phyloP scores from a whole-genome alignment of 2,113 vertebrate species.

The Triplophysa dalaica region DNA sequence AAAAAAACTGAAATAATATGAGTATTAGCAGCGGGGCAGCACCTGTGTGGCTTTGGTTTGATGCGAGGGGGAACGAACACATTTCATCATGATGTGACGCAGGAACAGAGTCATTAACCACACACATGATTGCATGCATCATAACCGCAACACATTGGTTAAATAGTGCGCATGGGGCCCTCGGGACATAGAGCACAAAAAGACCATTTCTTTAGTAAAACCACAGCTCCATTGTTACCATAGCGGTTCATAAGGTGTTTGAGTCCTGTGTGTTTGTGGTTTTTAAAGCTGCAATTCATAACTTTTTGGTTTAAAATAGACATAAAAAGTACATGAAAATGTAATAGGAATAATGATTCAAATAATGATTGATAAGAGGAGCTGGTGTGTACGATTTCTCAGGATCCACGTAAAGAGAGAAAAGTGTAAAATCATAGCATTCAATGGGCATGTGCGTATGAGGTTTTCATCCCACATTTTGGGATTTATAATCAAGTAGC shows the following conservation, averaged over 20 bases:
- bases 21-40: constrained; percentile 50
- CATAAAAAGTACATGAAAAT: too few species aligned
- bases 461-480: too few species aligned
- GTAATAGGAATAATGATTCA: too few species aligned
- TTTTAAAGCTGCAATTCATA: too few species aligned
- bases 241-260: neutral
- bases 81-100: constrained; percentile 29
- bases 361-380: too few species aligned
- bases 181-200: neutral
- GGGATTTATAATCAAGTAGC: too few species aligned
- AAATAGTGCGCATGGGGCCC: neutral
- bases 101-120: constrained; percentile 47
- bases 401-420: neutral
- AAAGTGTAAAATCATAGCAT: neutral
- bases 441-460: too few species aligned
- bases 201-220: neutral
- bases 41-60: constrained; percentile 54
- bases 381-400: too few species aligned
- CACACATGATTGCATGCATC: constrained; percentile 35
- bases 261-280: neutral
- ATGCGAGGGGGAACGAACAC: constrained; percentile 45
- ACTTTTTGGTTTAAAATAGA: too few species aligned
- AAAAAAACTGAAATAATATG: neutral
- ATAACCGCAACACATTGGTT: constrained; percentile 21
- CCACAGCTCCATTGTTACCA: too few species aligned